Conservation (phyloP, 1,140 invertebrate species). For the Spodoptera frugiperda region DNA sequence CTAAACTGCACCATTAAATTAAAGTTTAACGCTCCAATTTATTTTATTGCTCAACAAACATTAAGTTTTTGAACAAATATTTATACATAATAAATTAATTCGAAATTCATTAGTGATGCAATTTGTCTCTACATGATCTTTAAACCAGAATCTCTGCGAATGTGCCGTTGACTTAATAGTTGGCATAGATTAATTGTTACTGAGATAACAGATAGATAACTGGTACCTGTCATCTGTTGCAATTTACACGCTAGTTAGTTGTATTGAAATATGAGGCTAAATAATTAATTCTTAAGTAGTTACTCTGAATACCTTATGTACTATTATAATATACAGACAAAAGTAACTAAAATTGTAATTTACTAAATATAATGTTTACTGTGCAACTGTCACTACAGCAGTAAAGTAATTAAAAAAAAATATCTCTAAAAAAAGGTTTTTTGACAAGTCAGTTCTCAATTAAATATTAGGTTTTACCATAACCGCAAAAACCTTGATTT, state of each 20-base stretch:
- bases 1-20: not conserved
- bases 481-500: too few species aligned
- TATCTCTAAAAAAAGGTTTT: too few species aligned
- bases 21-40: not conserved
- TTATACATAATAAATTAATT: constrained; percentile 19
- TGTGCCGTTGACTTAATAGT: constrained; percentile 23
- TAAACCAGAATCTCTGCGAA: constrained; percentile 8
- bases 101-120: constrained; percentile 4
- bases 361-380: too few species aligned
- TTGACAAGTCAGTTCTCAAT: too few species aligned
- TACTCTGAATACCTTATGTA: too few species aligned
- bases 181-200: constrained; percentile 12
- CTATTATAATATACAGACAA: too few species aligned
- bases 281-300: constrained; percentile 6
- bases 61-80: constrained; percentile 18
- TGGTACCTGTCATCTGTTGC: constrained; percentile 17
- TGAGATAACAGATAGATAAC: constrained; percentile 21
- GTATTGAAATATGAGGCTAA: constrained; percentile 34
- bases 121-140: constrained; percentile 20
- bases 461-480: too few species aligned
- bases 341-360: too few species aligned
- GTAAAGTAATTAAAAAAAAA: too few species aligned
- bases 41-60: not conserved
- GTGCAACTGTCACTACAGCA: too few species aligned
- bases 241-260: constrained; percentile 28